Evolutionary conservation across 2,888 invertebrate species (phyloP).

Genomic region (Alcis repandata): DNA sequence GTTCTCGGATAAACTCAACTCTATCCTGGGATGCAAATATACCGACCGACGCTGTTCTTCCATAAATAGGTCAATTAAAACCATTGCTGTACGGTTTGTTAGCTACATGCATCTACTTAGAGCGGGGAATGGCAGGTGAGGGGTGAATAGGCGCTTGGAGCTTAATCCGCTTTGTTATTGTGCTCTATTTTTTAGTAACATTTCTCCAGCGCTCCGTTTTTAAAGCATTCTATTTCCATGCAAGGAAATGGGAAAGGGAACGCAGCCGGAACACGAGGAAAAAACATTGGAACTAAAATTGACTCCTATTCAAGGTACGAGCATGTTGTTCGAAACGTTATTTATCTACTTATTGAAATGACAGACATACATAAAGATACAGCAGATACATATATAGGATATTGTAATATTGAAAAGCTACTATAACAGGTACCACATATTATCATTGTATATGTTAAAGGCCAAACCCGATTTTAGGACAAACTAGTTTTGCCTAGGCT

Average conservation of each 20-base stretch:
- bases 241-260: constrained; percentile 25
- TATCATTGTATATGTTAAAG: too few relatives aligned
- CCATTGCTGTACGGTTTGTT: constrained; percentile 46
- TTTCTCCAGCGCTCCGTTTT: constrained; percentile 14
- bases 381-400: too few relatives aligned
- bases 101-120: constrained; percentile 10
- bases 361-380: too few relatives aligned
- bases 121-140: constrained; percentile 1
- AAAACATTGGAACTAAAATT: constrained; percentile 15
- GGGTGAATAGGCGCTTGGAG: background rate
- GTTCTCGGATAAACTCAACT: constrained; percentile 34
- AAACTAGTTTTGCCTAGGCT: too few relatives aligned
- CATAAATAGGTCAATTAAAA: constrained; percentile 56
- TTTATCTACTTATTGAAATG: constrained; percentile 31
- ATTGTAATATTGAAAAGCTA: too few relatives aligned
- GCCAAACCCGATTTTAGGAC: too few relatives aligned
- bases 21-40: constrained; percentile 42
- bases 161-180: constrained; percentile 13
- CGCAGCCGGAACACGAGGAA: constrained; percentile 23
- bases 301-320: constrained; percentile 4
- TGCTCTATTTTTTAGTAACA: constrained; percentile 12
- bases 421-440: too few relatives aligned
- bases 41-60: constrained; percentile 42
- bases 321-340: constrained; percentile 18
- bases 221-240: constrained; percentile 27